Conservation (phyloP, 2,797 vertebrate genomes). For the Hozukius guyotensis region DNA sequence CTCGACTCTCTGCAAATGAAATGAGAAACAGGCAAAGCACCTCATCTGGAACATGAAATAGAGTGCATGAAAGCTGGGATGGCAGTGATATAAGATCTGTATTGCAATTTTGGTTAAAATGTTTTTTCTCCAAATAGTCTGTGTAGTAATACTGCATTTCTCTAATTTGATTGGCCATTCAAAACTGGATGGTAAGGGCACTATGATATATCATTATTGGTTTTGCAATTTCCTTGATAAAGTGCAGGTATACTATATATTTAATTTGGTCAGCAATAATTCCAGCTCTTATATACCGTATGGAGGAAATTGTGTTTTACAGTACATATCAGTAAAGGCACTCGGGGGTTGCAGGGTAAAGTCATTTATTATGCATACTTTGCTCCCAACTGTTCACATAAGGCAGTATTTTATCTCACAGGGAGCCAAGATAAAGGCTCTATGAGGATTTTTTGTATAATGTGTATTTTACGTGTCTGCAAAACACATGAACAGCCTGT, state of each 20-base stretch:
- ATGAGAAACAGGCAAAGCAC: not conserved
- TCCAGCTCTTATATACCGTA: not conserved
- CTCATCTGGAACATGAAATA: slow-evolving; percentile 1
- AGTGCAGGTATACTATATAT: not conserved
- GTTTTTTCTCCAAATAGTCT: not conserved
- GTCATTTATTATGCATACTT: slow-evolving; percentile 16
- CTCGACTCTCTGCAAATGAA: slow-evolving; percentile 11
- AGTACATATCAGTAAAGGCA: not conserved
- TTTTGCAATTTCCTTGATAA: not conserved
- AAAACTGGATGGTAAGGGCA: not conserved
- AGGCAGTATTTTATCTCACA: slow-evolving; percentile 5
- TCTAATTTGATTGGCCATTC: not conserved
- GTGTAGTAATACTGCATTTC: not conserved
- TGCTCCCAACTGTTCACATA: slow-evolving; percentile 10
- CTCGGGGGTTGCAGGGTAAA: not conserved
- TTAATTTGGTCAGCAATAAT: slow-evolving; percentile 4
- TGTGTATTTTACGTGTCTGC: not conserved
- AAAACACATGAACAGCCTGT: not conserved
- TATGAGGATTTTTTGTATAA: not conserved
- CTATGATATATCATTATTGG: not conserved
- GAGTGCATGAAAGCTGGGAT: not conserved
- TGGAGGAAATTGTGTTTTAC: not conserved
- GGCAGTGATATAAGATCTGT: not conserved
- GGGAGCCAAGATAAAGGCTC: not conserved
- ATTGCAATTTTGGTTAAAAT: not conserved